Evolutionary conservation across 2,888 invertebrate species (phyloP).

Genomic region (Bellardia bayeri): DNA sequence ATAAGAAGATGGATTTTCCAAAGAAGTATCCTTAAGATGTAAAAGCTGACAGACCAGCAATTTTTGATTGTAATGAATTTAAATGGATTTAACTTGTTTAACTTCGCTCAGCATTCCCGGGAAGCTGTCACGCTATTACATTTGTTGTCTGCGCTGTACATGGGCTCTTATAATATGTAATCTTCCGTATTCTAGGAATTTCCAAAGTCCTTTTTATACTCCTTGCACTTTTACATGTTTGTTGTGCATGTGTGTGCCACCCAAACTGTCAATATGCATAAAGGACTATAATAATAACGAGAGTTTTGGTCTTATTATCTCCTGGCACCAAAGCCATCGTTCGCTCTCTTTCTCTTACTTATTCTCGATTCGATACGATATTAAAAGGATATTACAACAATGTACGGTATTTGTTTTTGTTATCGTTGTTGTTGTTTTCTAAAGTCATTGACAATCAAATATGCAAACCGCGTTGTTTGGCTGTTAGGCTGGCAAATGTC

Average conservation of each 20-base stretch:
- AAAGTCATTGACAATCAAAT: slow-evolving; percentile 49
- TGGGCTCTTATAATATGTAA: no score
- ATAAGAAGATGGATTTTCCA: no score
- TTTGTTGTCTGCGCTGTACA: no score
- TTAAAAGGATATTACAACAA: slow-evolving; percentile 46
- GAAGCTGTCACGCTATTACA: no score
- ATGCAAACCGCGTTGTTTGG: slow-evolving; percentile 52
- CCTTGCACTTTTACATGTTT: background rate
- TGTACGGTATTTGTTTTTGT: slow-evolving; percentile 8
- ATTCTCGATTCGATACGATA: background rate
- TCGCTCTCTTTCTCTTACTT: background rate
- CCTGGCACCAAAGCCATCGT: background rate
- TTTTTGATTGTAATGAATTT: no score
- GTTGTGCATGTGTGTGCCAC: background rate
- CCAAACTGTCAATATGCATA: slow-evolving; percentile 37
- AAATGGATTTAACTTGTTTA: no score
- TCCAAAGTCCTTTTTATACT: background rate
- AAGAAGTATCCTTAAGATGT: no score
- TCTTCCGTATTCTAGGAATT: background rate
- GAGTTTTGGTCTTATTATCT: slow-evolving; percentile 14
- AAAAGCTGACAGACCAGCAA: no score
- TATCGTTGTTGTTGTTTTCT: background rate
- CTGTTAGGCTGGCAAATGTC: slow-evolving; percentile 52
- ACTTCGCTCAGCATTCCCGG: no score
- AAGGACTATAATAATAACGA: slow-evolving; percentile 28